phyloP scores from a whole-genome alignment of 2,797 vertebrate genomes.

The Erpetoichthys calabaricus region DNA sequence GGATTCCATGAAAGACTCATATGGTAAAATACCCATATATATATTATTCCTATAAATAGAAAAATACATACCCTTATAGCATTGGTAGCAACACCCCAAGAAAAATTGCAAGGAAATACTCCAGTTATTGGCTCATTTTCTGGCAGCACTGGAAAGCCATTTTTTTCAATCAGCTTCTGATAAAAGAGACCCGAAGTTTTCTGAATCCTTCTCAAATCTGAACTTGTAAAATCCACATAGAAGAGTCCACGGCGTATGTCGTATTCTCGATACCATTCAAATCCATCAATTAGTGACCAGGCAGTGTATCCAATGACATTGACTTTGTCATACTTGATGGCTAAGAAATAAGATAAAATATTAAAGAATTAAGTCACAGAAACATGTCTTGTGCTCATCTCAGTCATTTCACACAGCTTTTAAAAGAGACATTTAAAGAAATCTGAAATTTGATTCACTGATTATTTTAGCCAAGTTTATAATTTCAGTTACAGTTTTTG shows the following conservation, averaged over 20 bases:
- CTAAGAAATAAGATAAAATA: slow-evolving; percentile 36
- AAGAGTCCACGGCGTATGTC: slow-evolving; percentile 79
- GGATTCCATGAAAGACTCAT: too few species aligned
- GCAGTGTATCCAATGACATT: slow-evolving; percentile 84
- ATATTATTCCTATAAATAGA: not conserved
- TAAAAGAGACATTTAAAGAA: too few species aligned
- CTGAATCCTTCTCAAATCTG: slow-evolving; percentile 69
- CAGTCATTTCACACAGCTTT: too few species aligned
- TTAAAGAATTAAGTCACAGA: slow-evolving; percentile 13
- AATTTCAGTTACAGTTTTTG: too few species aligned
- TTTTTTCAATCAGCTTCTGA: slow-evolving; percentile 76
- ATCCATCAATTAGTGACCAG: slow-evolving; percentile 90
- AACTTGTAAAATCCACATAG: slow-evolving; percentile 81
- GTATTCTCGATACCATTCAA: slow-evolving; percentile 86
- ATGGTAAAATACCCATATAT: not conserved
- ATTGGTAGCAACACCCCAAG: slow-evolving; percentile 82
- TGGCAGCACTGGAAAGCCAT: slow-evolving; percentile 77
- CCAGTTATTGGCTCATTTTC: slow-evolving; percentile 70
- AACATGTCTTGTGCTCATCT: too few species aligned
- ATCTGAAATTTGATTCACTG: too few species aligned
- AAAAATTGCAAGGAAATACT: slow-evolving; percentile 76
- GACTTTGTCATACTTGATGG: slow-evolving; percentile 68
- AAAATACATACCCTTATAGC: slow-evolving; percentile 65
- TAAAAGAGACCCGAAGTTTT: slow-evolving; percentile 92
- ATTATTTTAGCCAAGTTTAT: too few species aligned